Conservation (phyloP, 2,113 vertebrate genomes). For the Austrofundulus limnaeus region DNA sequence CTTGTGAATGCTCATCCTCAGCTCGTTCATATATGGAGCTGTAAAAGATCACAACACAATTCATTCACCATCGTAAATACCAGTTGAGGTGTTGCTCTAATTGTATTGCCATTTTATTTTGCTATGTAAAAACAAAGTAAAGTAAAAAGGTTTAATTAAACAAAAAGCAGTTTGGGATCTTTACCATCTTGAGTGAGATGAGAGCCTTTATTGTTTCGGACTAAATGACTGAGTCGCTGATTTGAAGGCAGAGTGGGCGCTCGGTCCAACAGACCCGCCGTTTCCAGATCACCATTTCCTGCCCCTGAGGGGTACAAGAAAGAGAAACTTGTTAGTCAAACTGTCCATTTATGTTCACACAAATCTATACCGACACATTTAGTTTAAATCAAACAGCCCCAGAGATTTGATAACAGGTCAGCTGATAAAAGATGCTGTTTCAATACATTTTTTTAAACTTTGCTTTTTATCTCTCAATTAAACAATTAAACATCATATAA, state of each 20-base stretch:
- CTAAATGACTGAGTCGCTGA: background rate
- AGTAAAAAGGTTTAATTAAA: background rate
- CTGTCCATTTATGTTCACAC: too few relatives aligned
- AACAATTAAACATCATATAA: too few relatives aligned
- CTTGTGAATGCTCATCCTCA: background rate
- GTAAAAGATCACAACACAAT: background rate
- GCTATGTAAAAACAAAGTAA: background rate
- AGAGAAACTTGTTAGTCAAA: background rate
- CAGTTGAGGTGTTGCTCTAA: too few relatives aligned
- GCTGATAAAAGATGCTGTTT: background rate
- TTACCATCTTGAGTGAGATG: background rate
- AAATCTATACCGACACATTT: background rate
- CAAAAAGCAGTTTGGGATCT: background rate
- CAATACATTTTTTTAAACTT: background rate
- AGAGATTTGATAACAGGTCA: background rate
- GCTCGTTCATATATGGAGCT: background rate
- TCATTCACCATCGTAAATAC: background rate
- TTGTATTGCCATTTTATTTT: background rate
- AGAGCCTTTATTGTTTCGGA: background rate
- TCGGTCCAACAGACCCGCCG: fast-evolving
- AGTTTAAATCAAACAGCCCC: background rate
- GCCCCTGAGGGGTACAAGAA: background rate
- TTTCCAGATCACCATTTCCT: background rate
- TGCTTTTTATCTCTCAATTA: too few relatives aligned
- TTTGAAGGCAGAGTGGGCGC: background rate